phyloP scores from a whole-genome alignment of 2,888 invertebrate species.

The Helleia helle region DNA sequence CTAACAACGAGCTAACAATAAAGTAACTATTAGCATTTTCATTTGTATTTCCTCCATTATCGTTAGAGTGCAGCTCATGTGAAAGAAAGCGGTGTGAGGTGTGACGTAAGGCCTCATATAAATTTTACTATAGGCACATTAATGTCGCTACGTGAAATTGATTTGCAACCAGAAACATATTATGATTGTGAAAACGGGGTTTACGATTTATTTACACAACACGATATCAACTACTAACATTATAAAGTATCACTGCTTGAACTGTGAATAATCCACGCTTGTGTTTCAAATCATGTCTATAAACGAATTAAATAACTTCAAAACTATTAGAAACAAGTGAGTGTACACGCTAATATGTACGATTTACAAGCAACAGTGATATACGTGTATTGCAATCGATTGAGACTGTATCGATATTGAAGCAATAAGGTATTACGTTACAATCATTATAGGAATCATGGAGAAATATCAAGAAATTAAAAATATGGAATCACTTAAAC shows the following conservation, averaged over 20 bases:
- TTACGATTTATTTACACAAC: slow-evolving; percentile 73
- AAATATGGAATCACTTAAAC: too few relatives aligned
- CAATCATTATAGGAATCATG: too few relatives aligned
- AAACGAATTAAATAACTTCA: background rate
- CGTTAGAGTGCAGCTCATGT: slow-evolving; percentile 44
- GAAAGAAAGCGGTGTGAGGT: slow-evolving; percentile 44
- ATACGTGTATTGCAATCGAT: background rate
- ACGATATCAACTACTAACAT: slow-evolving; percentile 57
- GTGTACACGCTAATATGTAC: background rate
- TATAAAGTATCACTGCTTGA: slow-evolving; percentile 53
- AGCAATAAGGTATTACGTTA: background rate
- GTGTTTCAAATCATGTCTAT: background rate
- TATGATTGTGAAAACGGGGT: slow-evolving; percentile 74
- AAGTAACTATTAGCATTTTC: slow-evolving; percentile 1
- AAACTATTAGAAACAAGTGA: background rate
- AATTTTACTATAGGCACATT: slow-evolving; percentile 72
- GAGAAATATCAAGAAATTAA: too few relatives aligned
- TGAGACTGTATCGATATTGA: background rate
- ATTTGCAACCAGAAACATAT: slow-evolving; percentile 73
- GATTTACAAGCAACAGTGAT: background rate
- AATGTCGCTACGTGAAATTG: slow-evolving; percentile 74
- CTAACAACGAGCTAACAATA: too few relatives aligned
- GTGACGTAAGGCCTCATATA: slow-evolving; percentile 69
- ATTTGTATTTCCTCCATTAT: slow-evolving; percentile 34
- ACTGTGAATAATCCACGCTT: slow-evolving; percentile 7